These are phyloP conservation scores for Pyrrhia umbra DNA, from an alignment of 2,888 invertebrate genomes.

Conservation along the genomic window DNA sequence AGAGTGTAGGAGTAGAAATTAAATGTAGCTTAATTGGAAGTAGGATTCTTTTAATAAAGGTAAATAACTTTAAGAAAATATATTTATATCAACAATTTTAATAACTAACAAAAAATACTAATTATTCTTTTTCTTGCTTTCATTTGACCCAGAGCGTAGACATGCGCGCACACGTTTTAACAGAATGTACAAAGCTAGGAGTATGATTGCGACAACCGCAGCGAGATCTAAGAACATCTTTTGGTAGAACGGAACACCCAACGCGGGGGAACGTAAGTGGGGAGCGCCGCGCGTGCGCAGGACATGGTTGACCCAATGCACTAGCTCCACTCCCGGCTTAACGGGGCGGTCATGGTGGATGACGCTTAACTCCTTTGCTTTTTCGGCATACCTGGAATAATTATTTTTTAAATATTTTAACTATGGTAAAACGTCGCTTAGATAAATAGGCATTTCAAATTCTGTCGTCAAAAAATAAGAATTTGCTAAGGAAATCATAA, in stretches of 20 bases:
- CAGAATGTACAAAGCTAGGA: constrained; percentile 6
- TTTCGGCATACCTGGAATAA: constrained; percentile 58
- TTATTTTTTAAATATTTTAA: background rate
- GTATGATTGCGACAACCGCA: constrained; percentile 12
- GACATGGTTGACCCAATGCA: constrained; percentile 92
- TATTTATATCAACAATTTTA: background rate
- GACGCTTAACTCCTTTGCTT: constrained; percentile 56
- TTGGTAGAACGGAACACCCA: constrained; percentile 62
- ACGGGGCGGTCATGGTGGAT: constrained; percentile 80
- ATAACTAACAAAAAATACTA: background rate
- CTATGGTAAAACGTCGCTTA: no score
- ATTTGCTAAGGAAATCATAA: no score
- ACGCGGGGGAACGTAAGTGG: constrained; percentile 72
- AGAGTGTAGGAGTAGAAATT: no score
- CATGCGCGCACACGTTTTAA: constrained; percentile 10
- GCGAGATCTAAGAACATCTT: constrained; percentile 68
- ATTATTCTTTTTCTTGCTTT: constrained; percentile 31
- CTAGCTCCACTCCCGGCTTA: constrained; percentile 88
- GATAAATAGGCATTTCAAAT: no score
- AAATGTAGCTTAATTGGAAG: no score
- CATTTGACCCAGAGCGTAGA: constrained; percentile 12
- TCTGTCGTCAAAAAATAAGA: no score
- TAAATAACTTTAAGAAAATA: background rate
- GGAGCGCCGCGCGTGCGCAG: constrained; percentile 88
- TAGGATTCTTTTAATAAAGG: no score